Base-by-base conservation (phyloP, 2,113 vertebrate genomes). In the Xiphorhynchus elegans region DNA sequence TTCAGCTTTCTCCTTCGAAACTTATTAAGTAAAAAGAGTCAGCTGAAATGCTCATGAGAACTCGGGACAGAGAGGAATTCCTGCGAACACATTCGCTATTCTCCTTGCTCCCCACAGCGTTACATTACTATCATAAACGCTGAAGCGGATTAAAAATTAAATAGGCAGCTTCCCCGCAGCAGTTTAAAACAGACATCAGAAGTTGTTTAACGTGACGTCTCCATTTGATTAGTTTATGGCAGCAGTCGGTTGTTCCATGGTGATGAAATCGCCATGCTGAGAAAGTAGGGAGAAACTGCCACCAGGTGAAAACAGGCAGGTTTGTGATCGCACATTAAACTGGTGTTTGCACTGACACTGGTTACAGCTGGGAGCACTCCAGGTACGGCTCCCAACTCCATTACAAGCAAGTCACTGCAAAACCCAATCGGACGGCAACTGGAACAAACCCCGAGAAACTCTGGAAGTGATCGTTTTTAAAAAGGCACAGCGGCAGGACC, bases 291-390 rank as follows among this genome's bases (percentile, higher is more conserved):
- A 87, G 84, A 76, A 85, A 79, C 62, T 85, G 91, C 21, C 44
- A 49, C 80, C 89, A 94, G 95, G 95, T 97, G 67, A 94, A 66
- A 83, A 64, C 53, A 82, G 9, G 70, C 69, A 33, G 62, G 63
- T 81, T 81, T 89, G 68, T 81, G 90, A 70, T 8, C 31, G 73
- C 74, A 14, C 4, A 7, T 62, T 33, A 52, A 86, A 64, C 0
- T 6, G 37, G 52, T n/a, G 69, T 72, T 89, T 64, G 39, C 62
- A 70, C 5, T 24, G 88, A 83, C 90, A 89, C 17, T 0, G 42
- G 29, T 59, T 29, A 35, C 21, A 52, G 68, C 53, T 39, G 39
- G 72, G 46, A 77, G 29, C 64, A 40, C 56, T 63, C 7, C 89
- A 31, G 60, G 56, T 21, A 84, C 24, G 37, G 53, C 67, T 53